Percentiles rank a stretch among this genome's conserved stretches.
These are phyloP conservation scores for Diachasmimorpha longicaudata DNA, from an alignment of 1,140 invertebrate species.

Conservation along the genomic window DNA sequence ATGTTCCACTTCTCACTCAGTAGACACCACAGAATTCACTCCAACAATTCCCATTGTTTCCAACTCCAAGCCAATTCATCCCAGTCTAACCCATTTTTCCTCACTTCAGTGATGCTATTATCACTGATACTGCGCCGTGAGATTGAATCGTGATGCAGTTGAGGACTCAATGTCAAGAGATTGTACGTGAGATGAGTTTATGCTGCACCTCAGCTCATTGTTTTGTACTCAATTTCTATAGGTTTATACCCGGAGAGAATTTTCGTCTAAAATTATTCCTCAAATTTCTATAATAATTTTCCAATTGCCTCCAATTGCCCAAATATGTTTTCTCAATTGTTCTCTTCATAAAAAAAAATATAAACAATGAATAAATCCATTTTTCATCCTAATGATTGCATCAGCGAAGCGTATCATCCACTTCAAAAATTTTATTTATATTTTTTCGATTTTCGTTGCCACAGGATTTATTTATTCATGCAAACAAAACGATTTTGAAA, in stretches of 20 bases:
- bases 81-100: neutral
- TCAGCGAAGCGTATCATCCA: neutral
- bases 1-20: constrained; percentile 21
- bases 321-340: too few relatives aligned
- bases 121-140: neutral
- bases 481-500: neutral
- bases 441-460: neutral
- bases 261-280: too few relatives aligned
- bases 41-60: neutral
- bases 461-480: neutral
- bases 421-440: neutral
- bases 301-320: too few relatives aligned
- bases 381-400: too few relatives aligned
- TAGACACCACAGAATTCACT: neutral
- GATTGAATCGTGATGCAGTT: constrained; percentile 16
- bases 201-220: neutral
- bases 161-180: constrained; percentile 19
- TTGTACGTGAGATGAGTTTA: constrained; percentile 13
- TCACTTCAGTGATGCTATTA: neutral
- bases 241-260: too few relatives aligned
- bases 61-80: neutral
- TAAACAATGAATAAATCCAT: too few relatives aligned
- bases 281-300: too few relatives aligned
- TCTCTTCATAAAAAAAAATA: too few relatives aligned
- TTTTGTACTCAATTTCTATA: too few relatives aligned